Evolutionary conservation across 2,888 invertebrate genomes (phyloP).

Genomic region (Callinectes sapidus): DNA sequence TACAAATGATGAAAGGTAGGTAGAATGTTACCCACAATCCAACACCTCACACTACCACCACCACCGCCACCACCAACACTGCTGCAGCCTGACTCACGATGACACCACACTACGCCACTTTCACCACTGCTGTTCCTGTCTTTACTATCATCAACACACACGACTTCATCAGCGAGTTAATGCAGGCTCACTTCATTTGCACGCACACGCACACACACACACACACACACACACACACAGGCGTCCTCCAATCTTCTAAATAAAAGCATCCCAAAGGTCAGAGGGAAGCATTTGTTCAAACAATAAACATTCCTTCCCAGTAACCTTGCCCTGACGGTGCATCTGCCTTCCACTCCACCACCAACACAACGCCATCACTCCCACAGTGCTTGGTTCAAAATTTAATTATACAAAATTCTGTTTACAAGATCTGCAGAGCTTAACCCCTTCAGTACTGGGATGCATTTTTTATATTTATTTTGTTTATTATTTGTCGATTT

Average conservation of each 20-base stretch:
- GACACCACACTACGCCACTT: background rate
- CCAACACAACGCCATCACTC: background rate
- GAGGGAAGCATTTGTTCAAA: background rate
- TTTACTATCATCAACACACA: background rate
- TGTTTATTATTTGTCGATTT: too few species aligned
- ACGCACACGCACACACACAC: slow-evolving; percentile 29
- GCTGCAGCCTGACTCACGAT: too few species aligned
- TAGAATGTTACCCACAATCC: background rate
- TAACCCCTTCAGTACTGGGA: too few species aligned
- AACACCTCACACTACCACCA: background rate
- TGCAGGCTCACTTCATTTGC: background rate
- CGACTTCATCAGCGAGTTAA: background rate
- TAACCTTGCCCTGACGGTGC: background rate
- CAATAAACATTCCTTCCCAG: background rate
- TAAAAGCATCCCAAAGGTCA: background rate
- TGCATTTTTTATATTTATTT: too few species aligned
- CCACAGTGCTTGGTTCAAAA: background rate
- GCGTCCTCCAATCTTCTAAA: background rate
- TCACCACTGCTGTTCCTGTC: background rate
- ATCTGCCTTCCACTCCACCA: background rate
- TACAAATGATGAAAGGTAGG: background rate
- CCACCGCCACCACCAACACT: background rate
- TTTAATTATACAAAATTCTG: background rate
- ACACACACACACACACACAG: slow-evolving; percentile 30
- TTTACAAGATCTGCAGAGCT: background rate